Evolutionary conservation across 2,888 invertebrate species (phyloP).

Genomic region (Apamea monoglypha): DNA sequence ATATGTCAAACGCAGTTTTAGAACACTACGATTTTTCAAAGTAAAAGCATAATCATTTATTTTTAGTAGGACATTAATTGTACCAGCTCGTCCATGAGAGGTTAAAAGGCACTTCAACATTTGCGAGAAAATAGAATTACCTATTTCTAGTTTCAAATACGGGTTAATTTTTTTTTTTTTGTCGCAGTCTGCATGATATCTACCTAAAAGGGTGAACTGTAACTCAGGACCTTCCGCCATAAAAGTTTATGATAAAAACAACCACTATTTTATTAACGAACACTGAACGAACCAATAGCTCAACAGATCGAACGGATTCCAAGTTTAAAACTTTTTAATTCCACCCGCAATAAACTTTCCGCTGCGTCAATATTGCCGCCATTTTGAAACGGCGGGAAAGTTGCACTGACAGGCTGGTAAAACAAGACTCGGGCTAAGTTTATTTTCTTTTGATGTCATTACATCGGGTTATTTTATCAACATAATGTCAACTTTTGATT

Average conservation of each 20-base stretch:
- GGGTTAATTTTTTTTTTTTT: neutral
- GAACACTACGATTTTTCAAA: neutral
- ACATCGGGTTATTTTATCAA: conserved; percentile 9
- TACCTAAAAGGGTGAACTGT: too few species aligned
- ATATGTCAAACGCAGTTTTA: neutral
- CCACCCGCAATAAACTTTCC: conserved; percentile 48
- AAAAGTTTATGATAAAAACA: neutral
- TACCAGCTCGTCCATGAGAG: too few species aligned
- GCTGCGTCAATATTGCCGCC: conserved; percentile 47
- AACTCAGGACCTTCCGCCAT: neutral
- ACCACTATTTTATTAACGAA: neutral
- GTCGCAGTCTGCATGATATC: too few species aligned
- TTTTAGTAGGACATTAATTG: neutral
- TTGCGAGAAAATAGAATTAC: neutral
- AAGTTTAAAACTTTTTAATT: conserved; percentile 53
- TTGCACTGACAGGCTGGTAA: conserved; percentile 35
- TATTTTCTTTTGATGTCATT: conserved; percentile 39
- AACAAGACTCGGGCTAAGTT: conserved; percentile 16
- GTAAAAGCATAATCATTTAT: neutral
- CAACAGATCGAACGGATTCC: conserved; percentile 34
- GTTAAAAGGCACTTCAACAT: neutral
- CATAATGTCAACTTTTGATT: neutral
- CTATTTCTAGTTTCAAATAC: neutral
- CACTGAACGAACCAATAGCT: conserved; percentile 23
- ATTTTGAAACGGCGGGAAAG: conserved; percentile 56